Conservation (phyloP, 2,797 vertebrate species). For the Sebastes oblongus region DNA sequence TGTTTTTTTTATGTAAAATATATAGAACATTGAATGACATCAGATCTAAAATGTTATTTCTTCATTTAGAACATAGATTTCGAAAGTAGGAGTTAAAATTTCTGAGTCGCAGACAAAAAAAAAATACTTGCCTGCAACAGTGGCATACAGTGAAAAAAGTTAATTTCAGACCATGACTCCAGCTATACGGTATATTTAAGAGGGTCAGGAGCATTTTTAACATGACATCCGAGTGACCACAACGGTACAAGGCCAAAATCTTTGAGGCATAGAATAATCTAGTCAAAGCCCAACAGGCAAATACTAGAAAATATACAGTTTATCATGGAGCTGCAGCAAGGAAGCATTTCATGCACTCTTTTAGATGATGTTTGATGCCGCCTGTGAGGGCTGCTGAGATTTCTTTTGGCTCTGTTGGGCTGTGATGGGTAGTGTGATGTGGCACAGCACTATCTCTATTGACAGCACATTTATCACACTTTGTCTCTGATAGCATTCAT, state of each 20-base stretch:
- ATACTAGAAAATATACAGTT: slow-evolving; percentile 7
- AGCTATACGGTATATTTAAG: not conserved
- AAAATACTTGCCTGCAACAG: too few relatives aligned
- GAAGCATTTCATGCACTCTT: slow-evolving; percentile 28
- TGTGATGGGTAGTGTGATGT: slow-evolving; percentile 57
- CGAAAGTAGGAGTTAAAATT: too few relatives aligned
- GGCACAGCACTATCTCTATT: slow-evolving; percentile 63
- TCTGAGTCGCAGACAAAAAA: too few relatives aligned
- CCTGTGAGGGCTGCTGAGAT: slow-evolving; percentile 36
- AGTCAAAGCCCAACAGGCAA: not conserved
- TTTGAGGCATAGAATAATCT: not conserved
- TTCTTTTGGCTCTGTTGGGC: slow-evolving; percentile 45
- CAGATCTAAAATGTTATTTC: too few relatives aligned
- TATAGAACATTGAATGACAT: too few relatives aligned
- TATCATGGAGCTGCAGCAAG: slow-evolving; percentile 28
- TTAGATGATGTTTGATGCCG: slow-evolving; percentile 40
- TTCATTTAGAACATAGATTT: too few relatives aligned
- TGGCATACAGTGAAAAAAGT: too few relatives aligned
- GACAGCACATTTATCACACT: slow-evolving; percentile 79
- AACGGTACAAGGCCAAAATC: not conserved
- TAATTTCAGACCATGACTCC: not conserved
- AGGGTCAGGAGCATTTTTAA: slow-evolving; percentile 11
- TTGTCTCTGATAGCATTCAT: slow-evolving; percentile 71
- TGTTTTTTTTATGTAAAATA: too few relatives aligned
- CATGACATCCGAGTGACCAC: not conserved